Evolutionary conservation across 2,888 invertebrate genomes (phyloP), one percentile per base, ranked within the genome.

Genomic region (Iphiclides podalirius): DNA sequence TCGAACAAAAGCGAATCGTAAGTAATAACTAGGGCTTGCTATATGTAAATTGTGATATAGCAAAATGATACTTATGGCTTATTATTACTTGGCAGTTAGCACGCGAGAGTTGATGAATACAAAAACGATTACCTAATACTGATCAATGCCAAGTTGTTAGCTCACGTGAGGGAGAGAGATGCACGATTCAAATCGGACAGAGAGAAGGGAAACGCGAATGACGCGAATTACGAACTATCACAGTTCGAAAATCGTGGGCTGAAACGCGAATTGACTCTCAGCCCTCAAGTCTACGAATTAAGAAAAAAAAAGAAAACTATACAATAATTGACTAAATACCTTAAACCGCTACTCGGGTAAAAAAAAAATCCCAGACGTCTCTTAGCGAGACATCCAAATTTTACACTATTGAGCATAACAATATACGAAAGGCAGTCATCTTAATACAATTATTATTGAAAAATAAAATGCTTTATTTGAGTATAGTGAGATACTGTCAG

Each of bases 261-360:
- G n/a, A n/a, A n/a, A n/a, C n/a, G n/a, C 66, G 64, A 63, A 72
- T 59, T 73, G 75, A 78, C 75, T 73, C 61, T 67, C 78, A 77
- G 76, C 78, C 77, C 66, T 64, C 63, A 59, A 65, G 57, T 64
- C 67, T 63, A 59, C 58, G 64, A 67, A 60, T 64, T 68, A 66
- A 65, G 71, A 59, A 70, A 68, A 20, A 59, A 70, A 68, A 77
- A 69, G 72, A 79, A 82, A 85, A 77, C 79, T 82, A 79, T 78
- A 82, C 72, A 78, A 79, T 88, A 87, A 86, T 88, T 87, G 87
- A 87, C 88, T 88, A 87, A 84, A 87, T 85, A 88, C 72, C 86
- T 87, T 86, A 84, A 75, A 76, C 67, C 68, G 75, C 79, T 80
- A 81, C 63, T 60, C 61, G 73, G 73, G 70, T 64, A 66, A 55